Conservation (phyloP, 2,888 invertebrate genomes). For the Napeogenes sylphis region DNA sequence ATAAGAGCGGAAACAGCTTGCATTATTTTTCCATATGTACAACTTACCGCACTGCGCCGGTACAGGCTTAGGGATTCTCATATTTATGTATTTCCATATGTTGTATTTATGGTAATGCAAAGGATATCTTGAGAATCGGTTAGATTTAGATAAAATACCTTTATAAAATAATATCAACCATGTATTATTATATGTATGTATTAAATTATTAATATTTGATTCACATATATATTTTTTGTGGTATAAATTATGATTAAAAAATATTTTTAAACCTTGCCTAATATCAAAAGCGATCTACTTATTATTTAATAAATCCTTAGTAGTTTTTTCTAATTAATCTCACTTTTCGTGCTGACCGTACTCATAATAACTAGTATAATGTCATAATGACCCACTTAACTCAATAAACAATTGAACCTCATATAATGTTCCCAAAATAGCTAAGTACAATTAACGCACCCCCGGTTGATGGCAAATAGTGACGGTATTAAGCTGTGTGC, state of each 20-base stretch:
- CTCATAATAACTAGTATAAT: neutral
- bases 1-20: slow-evolving; percentile 15
- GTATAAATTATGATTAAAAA: too few relatives aligned
- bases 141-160: slow-evolving; percentile 27
- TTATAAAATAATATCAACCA: slow-evolving; percentile 20
- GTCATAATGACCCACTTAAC: slow-evolving; percentile 24
- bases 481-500: slow-evolving; percentile 21
- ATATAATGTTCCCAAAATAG: slow-evolving; percentile 48
- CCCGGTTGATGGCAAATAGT: slow-evolving; percentile 57
- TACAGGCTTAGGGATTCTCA: slow-evolving; percentile 26
- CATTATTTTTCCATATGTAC: slow-evolving; percentile 1
- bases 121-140: slow-evolving; percentile 30
- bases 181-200: slow-evolving; percentile 5
- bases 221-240: too few relatives aligned
- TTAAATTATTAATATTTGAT: neutral
- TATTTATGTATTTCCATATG: slow-evolving; percentile 58
- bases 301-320: too few relatives aligned
- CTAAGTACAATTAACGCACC: slow-evolving; percentile 53
- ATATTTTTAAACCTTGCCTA: too few relatives aligned
- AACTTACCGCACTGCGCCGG: slow-evolving; percentile 36
- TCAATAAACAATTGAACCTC: slow-evolving; percentile 29
- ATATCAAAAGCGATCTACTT: too few relatives aligned
- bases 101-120: slow-evolving; percentile 33
- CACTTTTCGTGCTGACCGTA: neutral
- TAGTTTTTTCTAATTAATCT: too few relatives aligned